These are phyloP conservation scores for Invenusta paracnida DNA, from an alignment of 2,888 invertebrate species.

Conservation along the genomic window DNA sequence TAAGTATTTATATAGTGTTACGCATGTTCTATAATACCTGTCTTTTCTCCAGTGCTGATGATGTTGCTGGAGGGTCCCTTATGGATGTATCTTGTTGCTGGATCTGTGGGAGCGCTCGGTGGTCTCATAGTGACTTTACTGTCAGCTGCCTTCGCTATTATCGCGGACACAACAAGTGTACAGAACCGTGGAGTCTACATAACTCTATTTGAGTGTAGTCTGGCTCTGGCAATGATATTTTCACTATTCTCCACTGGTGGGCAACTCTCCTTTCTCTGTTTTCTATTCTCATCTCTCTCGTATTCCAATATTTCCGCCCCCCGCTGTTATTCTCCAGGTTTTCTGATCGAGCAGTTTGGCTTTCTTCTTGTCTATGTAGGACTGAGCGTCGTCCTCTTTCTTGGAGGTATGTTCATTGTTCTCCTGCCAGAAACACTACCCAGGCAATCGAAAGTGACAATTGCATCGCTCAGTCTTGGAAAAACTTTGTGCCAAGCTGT, in stretches of 20 bases:
- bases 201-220: neutral
- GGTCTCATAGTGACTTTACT: neutral
- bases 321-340: neutral
- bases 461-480: too few relatives aligned
- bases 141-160: neutral
- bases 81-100: slow-evolving; percentile 12
- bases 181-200: slow-evolving; percentile 6
- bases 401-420: neutral
- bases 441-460: too few relatives aligned
- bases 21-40: too few relatives aligned
- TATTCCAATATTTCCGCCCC: too few relatives aligned
- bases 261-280: neutral
- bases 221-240: slow-evolving; percentile 6
- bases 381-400: neutral
- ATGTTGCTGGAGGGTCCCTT: slow-evolving; percentile 4
- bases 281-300: neutral
- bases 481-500: too few relatives aligned
- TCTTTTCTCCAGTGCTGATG: neutral
- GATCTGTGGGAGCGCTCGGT: neutral
- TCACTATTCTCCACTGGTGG: neutral
- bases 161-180: slow-evolving; percentile 11
- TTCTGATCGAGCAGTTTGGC: neutral
- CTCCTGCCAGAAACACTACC: neutral
- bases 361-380: neutral
- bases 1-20: too few relatives aligned